Base-by-base conservation (phyloP, 2,113 vertebrate genomes). In the Cygnus buccinator region DNA sequence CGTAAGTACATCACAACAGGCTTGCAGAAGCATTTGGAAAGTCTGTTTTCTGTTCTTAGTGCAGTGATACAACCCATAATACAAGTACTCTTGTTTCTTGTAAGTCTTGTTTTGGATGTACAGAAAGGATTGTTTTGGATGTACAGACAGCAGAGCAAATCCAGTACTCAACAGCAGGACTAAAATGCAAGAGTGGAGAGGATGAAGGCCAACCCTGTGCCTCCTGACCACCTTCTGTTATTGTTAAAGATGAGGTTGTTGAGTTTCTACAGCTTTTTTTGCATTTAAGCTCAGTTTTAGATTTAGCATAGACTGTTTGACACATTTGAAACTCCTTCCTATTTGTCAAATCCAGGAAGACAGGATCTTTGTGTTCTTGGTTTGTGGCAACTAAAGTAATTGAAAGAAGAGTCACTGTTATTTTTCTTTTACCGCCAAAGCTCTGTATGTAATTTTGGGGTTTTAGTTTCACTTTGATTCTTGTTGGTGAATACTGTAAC, bases 1-100 rank as follows among this genome's bases (percentile, higher is more conserved):
- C 97, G 98, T 99, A 98, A 99, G 99, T 99, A 95, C 9, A 2
- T 55, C 0, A 2, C 19, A 35, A 1, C 18, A 13, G 21, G 26
- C 50, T 73, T 43, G 28, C 23, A 5, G 72, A 15, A 55, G 61
- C 1, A 4, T 41, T 71, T 50, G n/a, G 76, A 35, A 67, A 58
- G 43, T 3, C 1, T 1, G 11, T 25, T 29, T 63, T 58, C 17
- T 43, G 29, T 41, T 13, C 19, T 61, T 23, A 0, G 8, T 5
- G 41, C 3, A 4, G 44, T 3, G 20, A 3, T 28, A 9, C 10
- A 7, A 7, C 22, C 37, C n/a, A 7, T 17, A 33, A 8, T 16
- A 5, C 18, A 1, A 1, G 2, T 3, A 4, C 3, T 0, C 0
- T 1, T 48, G 22, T 23, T 52, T 13, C 13, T 50, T 20, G 7